Conservation (phyloP, 2,113 vertebrate species). For the Arenaria interpres region DNA sequence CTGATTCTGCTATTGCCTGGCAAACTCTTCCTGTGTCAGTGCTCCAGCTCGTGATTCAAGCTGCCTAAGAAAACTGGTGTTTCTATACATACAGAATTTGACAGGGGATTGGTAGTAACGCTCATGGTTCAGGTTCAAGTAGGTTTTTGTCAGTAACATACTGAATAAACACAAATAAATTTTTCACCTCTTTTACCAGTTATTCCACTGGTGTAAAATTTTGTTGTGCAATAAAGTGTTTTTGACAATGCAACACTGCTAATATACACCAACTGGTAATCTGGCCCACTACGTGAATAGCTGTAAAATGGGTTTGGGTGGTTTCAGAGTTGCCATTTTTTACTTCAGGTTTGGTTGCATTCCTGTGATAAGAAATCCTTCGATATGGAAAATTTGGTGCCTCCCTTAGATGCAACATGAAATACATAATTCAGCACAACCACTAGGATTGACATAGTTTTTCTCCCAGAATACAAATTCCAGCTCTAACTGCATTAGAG, state of each 20-base stretch:
- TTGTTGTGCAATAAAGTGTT: not conserved
- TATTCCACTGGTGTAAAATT: not conserved
- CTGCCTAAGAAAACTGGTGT: not conserved
- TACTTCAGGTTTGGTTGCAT: not conserved
- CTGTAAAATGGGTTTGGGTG: not conserved
- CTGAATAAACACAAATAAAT: not conserved
- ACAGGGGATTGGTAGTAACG: not conserved
- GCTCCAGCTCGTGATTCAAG: not conserved
- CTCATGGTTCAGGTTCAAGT: fast-evolving
- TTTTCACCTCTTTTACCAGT: not conserved
- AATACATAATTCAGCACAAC: not conserved
- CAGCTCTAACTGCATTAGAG: not conserved
- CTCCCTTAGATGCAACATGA: not conserved
- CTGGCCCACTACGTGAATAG: not conserved
- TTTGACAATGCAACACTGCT: not conserved
- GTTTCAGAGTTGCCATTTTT: not conserved
- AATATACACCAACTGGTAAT: not conserved
- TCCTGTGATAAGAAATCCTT: not conserved
- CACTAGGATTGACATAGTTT: not conserved
- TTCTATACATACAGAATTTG: not conserved
- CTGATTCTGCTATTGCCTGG: not conserved
- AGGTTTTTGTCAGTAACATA: not conserved
- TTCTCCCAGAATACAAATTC: not conserved
- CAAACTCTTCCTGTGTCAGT: not conserved
- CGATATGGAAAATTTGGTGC: not conserved